Percentiles rank a stretch among this genome's conserved stretches.
phyloP scores from a whole-genome alignment of 2,113 vertebrate genomes.

The Tachysurus fulvidraco region DNA sequence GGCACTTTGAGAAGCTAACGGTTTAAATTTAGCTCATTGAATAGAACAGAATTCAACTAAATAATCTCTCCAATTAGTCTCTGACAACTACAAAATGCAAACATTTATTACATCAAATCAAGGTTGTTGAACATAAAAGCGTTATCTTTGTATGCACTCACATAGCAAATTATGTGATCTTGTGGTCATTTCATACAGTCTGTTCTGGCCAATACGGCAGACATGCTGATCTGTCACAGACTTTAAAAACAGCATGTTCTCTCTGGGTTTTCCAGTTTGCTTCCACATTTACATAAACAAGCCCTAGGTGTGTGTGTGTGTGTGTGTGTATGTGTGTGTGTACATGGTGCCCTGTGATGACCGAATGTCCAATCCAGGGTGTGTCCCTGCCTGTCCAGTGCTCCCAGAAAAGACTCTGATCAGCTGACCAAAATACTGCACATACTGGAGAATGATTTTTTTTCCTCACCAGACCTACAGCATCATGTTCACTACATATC shows the following conservation, averaged over 20 bases:
- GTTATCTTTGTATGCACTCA: neutral
- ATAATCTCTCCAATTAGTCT: neutral
- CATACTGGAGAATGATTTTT: neutral
- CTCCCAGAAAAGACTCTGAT: neutral
- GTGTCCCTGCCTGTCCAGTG: neutral
- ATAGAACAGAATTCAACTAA: neutral
- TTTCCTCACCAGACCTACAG: neutral
- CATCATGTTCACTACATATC: neutral
- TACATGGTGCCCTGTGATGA: neutral
- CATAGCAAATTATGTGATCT: neutral
- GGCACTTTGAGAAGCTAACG: neutral
- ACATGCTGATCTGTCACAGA: neutral
- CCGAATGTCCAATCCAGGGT: neutral
- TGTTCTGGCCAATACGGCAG: neutral
- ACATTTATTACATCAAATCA: neutral
- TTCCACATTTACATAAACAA: neutral
- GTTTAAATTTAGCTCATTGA: neutral
- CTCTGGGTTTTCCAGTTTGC: neutral
- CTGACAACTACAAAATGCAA: neutral
- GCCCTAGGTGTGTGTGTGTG: neutral
- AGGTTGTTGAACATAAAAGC: neutral
- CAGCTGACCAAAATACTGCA: neutral
- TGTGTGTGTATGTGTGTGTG: neutral
- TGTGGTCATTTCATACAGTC: neutral
- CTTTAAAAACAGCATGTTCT: neutral